Evolutionary conservation across 2,797 vertebrate species (phyloP).

Genomic region (Acipenser oxyrinchus): DNA sequence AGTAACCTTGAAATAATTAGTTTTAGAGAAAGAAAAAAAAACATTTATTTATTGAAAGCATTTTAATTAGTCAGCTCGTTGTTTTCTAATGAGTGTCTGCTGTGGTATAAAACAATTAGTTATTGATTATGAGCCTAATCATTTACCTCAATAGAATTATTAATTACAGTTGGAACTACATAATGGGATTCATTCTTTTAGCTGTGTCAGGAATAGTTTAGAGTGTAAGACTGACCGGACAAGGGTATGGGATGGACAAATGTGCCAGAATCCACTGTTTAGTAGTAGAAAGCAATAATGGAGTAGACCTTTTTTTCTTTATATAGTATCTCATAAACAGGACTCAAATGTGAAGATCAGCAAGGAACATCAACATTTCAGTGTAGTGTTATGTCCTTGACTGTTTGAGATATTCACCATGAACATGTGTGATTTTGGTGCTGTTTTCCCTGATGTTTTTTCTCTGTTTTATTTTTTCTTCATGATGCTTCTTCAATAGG

Average conservation of each 20-base stretch:
- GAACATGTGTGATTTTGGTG: too few relatives aligned
- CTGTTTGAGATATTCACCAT: too few relatives aligned
- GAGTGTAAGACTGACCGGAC: slow-evolving; percentile 11
- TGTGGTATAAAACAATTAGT: slow-evolving; percentile 25
- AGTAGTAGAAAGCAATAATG: too few relatives aligned
- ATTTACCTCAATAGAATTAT: slow-evolving; percentile 6
- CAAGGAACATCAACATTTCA: too few relatives aligned
- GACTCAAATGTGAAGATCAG: too few relatives aligned
- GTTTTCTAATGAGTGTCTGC: slow-evolving; percentile 18
- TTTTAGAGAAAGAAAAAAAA: too few relatives aligned
- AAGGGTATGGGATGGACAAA: slow-evolving; percentile 12
- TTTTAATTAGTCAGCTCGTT: slow-evolving; percentile 22
- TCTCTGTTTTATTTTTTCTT: too few relatives aligned
- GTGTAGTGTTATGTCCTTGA: too few relatives aligned
- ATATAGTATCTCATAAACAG: too few relatives aligned
- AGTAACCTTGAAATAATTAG: neutral
- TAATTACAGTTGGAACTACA: neutral
- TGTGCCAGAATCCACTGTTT: slow-evolving; percentile 2
- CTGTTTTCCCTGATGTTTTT: too few relatives aligned
- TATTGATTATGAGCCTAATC: slow-evolving; percentile 24
- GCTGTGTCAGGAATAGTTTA: slow-evolving; percentile 5
- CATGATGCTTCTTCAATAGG: too few relatives aligned
- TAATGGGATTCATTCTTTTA: slow-evolving; percentile 6
- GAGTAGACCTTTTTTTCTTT: too few relatives aligned
- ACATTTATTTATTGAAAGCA: slow-evolving; percentile 14